These are phyloP conservation scores for Tupaia tana DNA, from an alignment of 2,113 vertebrate genomes.

Conservation along the genomic window DNA sequence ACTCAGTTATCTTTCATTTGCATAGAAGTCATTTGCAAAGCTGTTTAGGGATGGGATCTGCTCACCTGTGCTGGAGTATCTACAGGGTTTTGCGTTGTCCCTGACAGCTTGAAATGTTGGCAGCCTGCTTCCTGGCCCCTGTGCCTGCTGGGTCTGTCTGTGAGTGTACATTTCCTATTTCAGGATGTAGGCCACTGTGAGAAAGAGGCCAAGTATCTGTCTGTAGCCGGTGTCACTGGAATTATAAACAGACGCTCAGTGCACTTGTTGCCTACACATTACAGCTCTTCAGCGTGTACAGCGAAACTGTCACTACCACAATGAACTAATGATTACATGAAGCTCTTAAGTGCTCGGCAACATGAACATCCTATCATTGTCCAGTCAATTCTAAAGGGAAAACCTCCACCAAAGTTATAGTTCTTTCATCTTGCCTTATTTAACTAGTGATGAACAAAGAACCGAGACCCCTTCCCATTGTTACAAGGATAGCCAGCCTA, in stretches of 20 bases:
- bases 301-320: fast-evolving
- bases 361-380: neutral
- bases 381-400: neutral
- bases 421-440: neutral
- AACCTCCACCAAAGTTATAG: no score
- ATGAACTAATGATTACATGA: neutral
- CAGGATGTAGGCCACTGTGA: constrained; percentile 65
- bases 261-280: neutral
- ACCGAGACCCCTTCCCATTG: neutral
- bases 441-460: neutral
- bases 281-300: neutral
- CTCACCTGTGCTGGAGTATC: constrained; percentile 33
- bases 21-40: constrained; percentile 32
- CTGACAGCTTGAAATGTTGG: constrained; percentile 21
- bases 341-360: neutral
- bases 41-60: neutral
- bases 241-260: constrained; percentile 43
- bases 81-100: neutral
- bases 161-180: constrained; percentile 82
- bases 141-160: constrained; percentile 60
- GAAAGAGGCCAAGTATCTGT: constrained; percentile 65
- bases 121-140: constrained; percentile 8
- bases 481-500: no score
- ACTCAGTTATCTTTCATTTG: constrained; percentile 55
- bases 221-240: constrained; percentile 35